Base-by-base conservation (phyloP, 2,113 vertebrate species). In the Mesocricetus auratus region DNA sequence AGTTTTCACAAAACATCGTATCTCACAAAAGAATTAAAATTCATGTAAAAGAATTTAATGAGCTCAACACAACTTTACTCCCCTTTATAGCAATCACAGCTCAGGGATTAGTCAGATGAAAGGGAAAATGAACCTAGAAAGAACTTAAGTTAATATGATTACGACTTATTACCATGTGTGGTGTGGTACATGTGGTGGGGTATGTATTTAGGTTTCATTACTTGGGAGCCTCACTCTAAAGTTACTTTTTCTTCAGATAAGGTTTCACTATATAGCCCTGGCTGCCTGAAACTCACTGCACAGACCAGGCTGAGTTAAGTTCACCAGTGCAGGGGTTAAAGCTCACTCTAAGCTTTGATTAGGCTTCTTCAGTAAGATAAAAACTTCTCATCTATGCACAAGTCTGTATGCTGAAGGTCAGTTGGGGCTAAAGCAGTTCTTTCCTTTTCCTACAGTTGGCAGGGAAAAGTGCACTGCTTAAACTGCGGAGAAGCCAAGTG, bases 11-110 rank as follows among this genome's bases (percentile, higher is more conserved):
- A 85, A 93, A 95, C 86, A 82, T 33, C 3, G 68, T 45, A 68
- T 92, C 60, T 92, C 47, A 95, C 77, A 89, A 81, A 96, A 47
- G 60, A 93, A 53, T 83, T 89, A 90, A 89, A 83, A 86, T 58
- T 45, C 39, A 77, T 56, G 21, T 68, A 79, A 93, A 24, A 91
- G n/a, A 87, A 87, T 9, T 74, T 69, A 89, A 74, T 86, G 42
- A 94, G 82, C 66, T 91, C 94, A 91, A 96, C 21, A 87, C 31
- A 90, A 82, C 10, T 79, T 66, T 96, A 62, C 73, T 50, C 79
- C 82, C 93, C 53, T 53, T 74, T 50, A 71, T 13, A 79, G 75
- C 71, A 74, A 45, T 29, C 86, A 77, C 26, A 5, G 92, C 85
- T 93, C n/a, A 93, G 17, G 66, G 81, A 88, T 36, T 21, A 73